Evolutionary conservation across 92 coral and sea anemone genomes (phyloP).

Genomic region (Pocillopora meandrina): DNA sequence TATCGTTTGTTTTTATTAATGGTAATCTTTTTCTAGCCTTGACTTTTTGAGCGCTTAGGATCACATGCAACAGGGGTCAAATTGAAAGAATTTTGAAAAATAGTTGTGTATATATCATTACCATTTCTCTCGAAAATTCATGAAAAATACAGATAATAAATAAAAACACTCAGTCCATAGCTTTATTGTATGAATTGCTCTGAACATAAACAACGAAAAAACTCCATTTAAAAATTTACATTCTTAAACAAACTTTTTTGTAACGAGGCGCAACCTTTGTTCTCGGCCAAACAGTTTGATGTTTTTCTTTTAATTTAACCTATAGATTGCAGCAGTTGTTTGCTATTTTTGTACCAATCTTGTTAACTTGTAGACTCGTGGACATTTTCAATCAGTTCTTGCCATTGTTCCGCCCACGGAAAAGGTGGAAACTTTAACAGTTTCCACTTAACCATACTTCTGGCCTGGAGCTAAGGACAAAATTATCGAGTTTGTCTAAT

Average conservation of each 20-base stretch:
- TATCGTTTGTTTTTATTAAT: no score
- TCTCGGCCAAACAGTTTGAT: not conserved
- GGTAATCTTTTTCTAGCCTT: no score
- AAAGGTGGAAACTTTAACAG: not conserved
- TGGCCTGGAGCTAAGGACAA: not conserved
- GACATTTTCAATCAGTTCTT: not conserved
- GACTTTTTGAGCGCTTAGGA: no score
- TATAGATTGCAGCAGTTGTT: not conserved
- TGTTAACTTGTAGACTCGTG: not conserved
- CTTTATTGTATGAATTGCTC: not conserved
- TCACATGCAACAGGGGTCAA: no score
- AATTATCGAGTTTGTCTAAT: no score
- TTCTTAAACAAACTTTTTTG: not conserved
- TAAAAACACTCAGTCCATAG: not conserved
- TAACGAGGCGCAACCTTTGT: conserved; percentile 1
- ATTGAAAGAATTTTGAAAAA: not conserved
- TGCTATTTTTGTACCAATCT: not conserved
- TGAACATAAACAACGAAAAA: not conserved
- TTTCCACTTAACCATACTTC: not conserved
- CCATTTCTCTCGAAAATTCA: not conserved
- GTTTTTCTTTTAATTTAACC: not conserved
- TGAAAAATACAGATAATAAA: not conserved
- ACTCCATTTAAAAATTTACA: conserved; percentile 6
- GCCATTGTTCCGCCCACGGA: not conserved
- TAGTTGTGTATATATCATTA: not conserved